Base-by-base conservation (phyloP, 2,797 vertebrate genomes). In the Crocodylus rhombifer region DNA sequence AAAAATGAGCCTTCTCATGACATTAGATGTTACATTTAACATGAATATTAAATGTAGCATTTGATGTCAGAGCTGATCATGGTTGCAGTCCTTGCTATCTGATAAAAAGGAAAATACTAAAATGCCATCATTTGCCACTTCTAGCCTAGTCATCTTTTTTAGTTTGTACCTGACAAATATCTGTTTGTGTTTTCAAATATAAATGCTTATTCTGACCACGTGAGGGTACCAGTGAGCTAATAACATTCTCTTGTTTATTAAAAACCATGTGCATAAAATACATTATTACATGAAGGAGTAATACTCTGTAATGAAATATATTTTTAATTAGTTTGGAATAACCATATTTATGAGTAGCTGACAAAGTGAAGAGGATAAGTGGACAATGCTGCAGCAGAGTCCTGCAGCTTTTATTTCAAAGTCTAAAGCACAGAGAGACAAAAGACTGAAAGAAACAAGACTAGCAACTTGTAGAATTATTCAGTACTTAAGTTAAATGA, bases 151-250 rank as follows among this genome's bases (percentile, higher is more conserved):
- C 21, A 13, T 4, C 8, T 16, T 3, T 1, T 9, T 12, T 0
- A 0, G 0, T 23, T 89, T 21, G 57, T 2, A 1, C 42, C 42
- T 51, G 42, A 51, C 42, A 51, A 51, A 51, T 9, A 10, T 33
- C 60, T 33, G 28, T 1, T 76, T 91, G 81, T 83, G 0, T 58
- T 87, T 90, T 42, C 65, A 69, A 42, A 82, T 23, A 11, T 30
- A 20, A 33, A 57, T 26, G 17, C 1, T 6, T 87, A 81, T 93
- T 79, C 58, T 90, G 74, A 93, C 97, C 97, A 95, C 97, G 80
- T 14, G 97, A 96, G 97, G 97, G 98, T 95, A 87, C 26, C 64
- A 3, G 26, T 82, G 95, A 96, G 95, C 97, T 94, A 83, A 21
- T 51, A 93, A 96, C 13, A 56, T 62, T 79, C 61, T 28, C 14